Conservation (phyloP, 1,140 invertebrate genomes). For the Capitella teleta region DNA sequence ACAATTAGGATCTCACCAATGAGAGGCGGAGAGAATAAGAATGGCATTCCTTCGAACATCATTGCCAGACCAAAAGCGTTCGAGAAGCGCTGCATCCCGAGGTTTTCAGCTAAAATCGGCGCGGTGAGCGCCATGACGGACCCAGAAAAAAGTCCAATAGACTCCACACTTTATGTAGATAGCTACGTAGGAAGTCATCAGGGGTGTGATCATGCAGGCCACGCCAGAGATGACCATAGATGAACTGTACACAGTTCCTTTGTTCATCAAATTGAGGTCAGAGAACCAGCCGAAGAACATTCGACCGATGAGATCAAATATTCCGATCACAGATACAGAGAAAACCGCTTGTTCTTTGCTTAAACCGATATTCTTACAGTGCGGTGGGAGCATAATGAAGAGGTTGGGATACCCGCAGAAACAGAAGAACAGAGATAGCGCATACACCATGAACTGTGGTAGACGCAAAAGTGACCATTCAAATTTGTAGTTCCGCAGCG, state of each 20-base stretch:
- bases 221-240: neutral
- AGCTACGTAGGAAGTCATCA: neutral
- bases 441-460: conserved; percentile 2
- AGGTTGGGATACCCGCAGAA: conserved; percentile 2
- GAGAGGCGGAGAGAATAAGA: too few species aligned
- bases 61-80: neutral
- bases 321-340: conserved; percentile 6
- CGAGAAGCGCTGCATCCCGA: neutral
- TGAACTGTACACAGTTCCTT: neutral
- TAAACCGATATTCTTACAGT: neutral
- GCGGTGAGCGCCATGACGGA: neutral
- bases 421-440: neutral
- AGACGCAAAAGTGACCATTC: neutral
- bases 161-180: neutral
- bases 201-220: neutral
- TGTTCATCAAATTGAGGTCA: conserved; percentile 4
- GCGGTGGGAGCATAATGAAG: neutral
- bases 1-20: too few species aligned
- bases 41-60: too few species aligned
- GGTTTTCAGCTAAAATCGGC: neutral
- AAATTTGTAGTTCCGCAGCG: neutral
- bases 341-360: neutral
- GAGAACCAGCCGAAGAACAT: conserved; percentile 3
- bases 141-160: neutral
- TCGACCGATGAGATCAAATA: conserved; percentile 1